Percentiles rank a stretch among this genome's conserved stretches.
Evolutionary conservation across 2,888 invertebrate genomes (phyloP).

Genomic region (Parnassius smintheus): DNA sequence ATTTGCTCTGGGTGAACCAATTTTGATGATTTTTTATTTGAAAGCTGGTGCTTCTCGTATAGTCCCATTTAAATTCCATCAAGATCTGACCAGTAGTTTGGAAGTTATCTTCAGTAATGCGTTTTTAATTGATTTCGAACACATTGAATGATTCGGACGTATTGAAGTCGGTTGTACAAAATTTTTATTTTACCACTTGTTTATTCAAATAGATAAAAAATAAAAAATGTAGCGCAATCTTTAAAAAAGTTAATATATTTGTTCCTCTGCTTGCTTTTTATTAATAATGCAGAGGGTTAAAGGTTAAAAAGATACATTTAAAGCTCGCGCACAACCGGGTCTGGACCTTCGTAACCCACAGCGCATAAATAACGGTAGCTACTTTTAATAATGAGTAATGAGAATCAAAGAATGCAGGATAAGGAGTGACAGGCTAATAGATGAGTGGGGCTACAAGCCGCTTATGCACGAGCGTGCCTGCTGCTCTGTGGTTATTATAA

Average conservation of each 20-base stretch:
- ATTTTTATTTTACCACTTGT: too few relatives aligned
- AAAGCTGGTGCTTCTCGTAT: too few relatives aligned
- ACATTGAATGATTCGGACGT: too few relatives aligned
- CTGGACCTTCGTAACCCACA: conserved; percentile 41
- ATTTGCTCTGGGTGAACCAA: too few relatives aligned
- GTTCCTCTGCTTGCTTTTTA: background rate
- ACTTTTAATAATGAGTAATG: conserved; percentile 75
- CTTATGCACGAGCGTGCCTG: conserved; percentile 41
- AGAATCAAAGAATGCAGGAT: conserved; percentile 61
- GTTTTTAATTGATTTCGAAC: too few relatives aligned
- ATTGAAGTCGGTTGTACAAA: too few relatives aligned
- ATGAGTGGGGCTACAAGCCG: conserved; percentile 42
- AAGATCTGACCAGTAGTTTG: too few relatives aligned
- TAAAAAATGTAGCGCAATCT: too few relatives aligned
- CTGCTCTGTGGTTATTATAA: conserved; percentile 47
- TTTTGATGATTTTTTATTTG: too few relatives aligned
- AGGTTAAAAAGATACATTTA: conserved; percentile 20
- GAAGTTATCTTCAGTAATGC: too few relatives aligned
- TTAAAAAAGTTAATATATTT: conserved; percentile 30
- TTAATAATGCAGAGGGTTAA: background rate
- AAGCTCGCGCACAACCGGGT: conserved; percentile 28
- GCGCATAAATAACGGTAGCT: conserved; percentile 59
- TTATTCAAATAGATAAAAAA: too few relatives aligned
- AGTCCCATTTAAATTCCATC: too few relatives aligned
- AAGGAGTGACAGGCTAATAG: conserved; percentile 50